Evolutionary conservation across 2,797 vertebrate species (phyloP).

Genomic region (Tolypeutes matacus): DNA sequence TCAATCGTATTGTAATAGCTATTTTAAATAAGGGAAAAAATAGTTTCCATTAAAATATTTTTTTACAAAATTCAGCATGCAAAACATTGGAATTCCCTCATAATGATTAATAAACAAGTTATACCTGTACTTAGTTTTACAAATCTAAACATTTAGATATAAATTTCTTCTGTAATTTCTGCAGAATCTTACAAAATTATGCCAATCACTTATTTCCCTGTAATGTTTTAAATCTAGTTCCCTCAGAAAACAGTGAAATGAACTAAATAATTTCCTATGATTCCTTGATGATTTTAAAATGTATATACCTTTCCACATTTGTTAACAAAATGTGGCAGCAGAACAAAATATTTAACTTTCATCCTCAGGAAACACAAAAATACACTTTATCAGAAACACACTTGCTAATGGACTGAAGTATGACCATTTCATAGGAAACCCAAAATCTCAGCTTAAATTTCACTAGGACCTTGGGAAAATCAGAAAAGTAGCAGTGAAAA

Average conservation of each 20-base stretch:
- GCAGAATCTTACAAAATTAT: background rate
- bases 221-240: slow-evolving; percentile 10
- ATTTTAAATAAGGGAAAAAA: background rate
- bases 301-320: background rate
- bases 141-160: background rate
- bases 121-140: background rate
- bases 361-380: background rate
- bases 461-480: background rate
- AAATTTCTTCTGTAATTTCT: background rate
- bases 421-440: slow-evolving; percentile 40
- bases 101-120: background rate
- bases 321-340: slow-evolving; percentile 18
- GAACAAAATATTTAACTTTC: background rate
- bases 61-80: background rate
- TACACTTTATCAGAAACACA: background rate
- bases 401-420: background rate
- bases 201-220: background rate
- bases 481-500: background rate
- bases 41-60: background rate
- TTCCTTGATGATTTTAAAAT: slow-evolving; percentile 42
- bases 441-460: slow-evolving; percentile 48
- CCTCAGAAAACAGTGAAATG: background rate
- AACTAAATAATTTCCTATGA: background rate
- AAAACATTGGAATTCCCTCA: background rate
- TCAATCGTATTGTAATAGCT: background rate